Percentiles rank a stretch among this genome's conserved stretches.
Evolutionary conservation across 2,797 vertebrate species (phyloP).

Genomic region (Threskiornis aethiopicus): DNA sequence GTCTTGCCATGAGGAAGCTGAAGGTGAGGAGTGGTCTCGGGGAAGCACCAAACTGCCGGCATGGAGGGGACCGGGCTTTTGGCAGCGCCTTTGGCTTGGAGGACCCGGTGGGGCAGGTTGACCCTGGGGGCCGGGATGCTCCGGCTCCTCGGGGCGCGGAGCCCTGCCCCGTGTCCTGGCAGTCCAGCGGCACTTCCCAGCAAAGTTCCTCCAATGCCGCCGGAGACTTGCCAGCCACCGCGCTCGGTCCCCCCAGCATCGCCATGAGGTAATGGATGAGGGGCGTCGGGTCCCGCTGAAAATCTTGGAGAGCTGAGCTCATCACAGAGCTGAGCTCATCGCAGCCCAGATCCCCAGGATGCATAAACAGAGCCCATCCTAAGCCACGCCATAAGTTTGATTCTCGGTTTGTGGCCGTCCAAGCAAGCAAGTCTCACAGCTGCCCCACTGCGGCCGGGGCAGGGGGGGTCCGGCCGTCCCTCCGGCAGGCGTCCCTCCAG

Average conservation of each 20-base stretch:
- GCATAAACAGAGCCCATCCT: neutral
- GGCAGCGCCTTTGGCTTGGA: neutral
- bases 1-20: neutral
- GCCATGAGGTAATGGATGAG: rapidly evolving
- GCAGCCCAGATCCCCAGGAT: neutral
- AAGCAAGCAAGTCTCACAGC: neutral
- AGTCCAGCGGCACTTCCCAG: neutral
- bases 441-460: neutral
- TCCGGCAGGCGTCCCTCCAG: neutral
- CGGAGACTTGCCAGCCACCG: neutral
- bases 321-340: neutral
- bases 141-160: neutral
- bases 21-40: neutral
- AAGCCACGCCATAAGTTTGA: neutral
- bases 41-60: neutral
- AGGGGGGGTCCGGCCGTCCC: rapidly evolving
- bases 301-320: rapidly evolving
- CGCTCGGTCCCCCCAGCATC: rapidly evolving
- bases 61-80: neutral
- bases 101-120: neutral
- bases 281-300: neutral
- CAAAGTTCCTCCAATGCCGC: neutral
- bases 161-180: rapidly evolving
- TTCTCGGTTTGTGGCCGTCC: neutral
- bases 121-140: neutral